Evolutionary conservation across 2,113 vertebrate species (phyloP).

Genomic region (Nothocercus julius): DNA sequence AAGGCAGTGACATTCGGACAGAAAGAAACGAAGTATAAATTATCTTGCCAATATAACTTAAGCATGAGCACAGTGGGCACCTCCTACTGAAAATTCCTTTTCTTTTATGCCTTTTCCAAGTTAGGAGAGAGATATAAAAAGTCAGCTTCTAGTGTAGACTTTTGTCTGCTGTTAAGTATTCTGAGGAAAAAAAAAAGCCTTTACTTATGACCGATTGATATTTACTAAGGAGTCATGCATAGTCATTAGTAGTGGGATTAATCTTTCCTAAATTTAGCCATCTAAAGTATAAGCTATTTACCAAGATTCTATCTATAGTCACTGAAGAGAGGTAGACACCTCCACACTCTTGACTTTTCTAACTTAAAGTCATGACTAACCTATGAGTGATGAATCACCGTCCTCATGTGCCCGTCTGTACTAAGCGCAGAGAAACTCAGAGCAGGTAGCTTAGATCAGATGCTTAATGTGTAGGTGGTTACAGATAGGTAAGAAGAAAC

Average conservation of each 20-base stretch:
- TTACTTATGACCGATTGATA: not conserved
- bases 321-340: not conserved
- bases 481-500: not conserved
- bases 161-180: not conserved
- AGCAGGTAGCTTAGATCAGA: not conserved
- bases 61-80: not conserved
- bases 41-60: not conserved
- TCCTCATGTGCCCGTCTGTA: not conserved
- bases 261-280: not conserved
- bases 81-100: not conserved
- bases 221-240: not conserved
- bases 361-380: not conserved
- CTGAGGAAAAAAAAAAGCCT: not conserved
- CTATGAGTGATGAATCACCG: not conserved
- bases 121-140: not conserved
- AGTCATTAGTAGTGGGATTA: not conserved
- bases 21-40: not conserved
- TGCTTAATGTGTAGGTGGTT: not conserved
- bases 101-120: not conserved
- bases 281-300: not conserved
- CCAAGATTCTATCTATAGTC: not conserved
- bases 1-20: not conserved
- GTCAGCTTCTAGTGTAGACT: not conserved
- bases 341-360: not conserved
- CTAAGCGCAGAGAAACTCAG: not conserved